A percentile compares a stretch with the other conserved stretches of the same genome.
Evolutionary conservation across 2,113 vertebrate genomes (phyloP).

Genomic region (Scortum barcoo): DNA sequence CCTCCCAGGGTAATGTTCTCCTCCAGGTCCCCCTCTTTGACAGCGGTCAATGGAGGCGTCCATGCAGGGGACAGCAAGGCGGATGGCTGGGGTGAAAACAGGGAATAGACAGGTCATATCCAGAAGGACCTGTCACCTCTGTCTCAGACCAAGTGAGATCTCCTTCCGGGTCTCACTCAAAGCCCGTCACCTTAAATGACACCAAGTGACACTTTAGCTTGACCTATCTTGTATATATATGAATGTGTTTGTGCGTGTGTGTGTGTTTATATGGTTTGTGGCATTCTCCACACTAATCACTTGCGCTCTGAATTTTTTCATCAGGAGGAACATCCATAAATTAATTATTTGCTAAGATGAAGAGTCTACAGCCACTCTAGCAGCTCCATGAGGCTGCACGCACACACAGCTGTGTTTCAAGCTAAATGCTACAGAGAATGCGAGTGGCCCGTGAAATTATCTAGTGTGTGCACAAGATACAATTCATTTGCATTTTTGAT

Average conservation of each 20-base stretch:
- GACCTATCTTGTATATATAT: slow-evolving; percentile 58
- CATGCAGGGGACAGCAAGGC: slow-evolving; percentile 79
- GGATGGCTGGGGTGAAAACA: slow-evolving; percentile 76
- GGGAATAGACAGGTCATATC: slow-evolving; percentile 82
- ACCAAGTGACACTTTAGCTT: slow-evolving; percentile 66
- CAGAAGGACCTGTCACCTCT: slow-evolving; percentile 80
- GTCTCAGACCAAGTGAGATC: slow-evolving; percentile 69
- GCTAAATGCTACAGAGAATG: too few relatives aligned
- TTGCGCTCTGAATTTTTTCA: background rate
- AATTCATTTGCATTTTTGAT: too few relatives aligned
- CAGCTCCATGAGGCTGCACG: background rate
- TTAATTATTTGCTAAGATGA: background rate
- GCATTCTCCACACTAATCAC: background rate
- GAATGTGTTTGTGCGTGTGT: slow-evolving; percentile 8
- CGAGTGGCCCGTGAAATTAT: too few relatives aligned
- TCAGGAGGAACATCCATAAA: background rate
- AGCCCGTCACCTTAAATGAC: slow-evolving; percentile 68
- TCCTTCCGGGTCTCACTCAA: slow-evolving; percentile 72
- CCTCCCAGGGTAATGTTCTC: slow-evolving; percentile 78
- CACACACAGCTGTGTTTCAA: too few relatives aligned
- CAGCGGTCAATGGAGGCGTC: slow-evolving; percentile 83
- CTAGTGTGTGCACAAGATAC: too few relatives aligned
- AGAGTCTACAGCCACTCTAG: background rate
- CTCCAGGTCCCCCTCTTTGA: slow-evolving; percentile 72
- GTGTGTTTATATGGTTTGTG: background rate